A percentile compares a stretch with the other conserved stretches of the same genome.
Evolutionary conservation across 2,113 vertebrate species (phyloP).

Genomic region (Cnemophilus loriae): DNA sequence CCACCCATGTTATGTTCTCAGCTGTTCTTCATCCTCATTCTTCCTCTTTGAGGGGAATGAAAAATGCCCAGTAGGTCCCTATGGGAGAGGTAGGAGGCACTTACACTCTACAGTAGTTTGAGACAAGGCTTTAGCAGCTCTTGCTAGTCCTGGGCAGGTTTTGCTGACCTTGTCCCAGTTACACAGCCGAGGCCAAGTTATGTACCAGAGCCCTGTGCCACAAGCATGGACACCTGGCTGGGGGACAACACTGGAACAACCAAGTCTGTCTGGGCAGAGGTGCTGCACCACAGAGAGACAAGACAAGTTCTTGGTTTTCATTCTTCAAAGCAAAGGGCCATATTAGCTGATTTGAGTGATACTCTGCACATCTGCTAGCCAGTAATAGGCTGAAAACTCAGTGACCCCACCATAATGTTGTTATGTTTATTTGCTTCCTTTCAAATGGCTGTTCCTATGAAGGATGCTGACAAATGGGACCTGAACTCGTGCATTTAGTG

Average conservation of each 20-base stretch:
- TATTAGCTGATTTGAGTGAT: neutral
- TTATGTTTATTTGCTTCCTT: constrained; percentile 56
- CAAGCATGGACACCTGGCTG: too few species aligned
- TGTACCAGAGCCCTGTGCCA: neutral
- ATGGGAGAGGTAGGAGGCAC: neutral
- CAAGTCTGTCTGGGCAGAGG: neutral
- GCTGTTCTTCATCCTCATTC: neutral
- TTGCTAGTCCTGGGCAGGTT: neutral
- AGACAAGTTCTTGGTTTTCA: neutral
- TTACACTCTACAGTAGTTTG: neutral
- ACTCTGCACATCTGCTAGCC: neutral
- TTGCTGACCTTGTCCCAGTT: neutral
- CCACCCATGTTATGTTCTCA: neutral
- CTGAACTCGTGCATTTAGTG: constrained; percentile 20
- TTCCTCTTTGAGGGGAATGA: neutral
- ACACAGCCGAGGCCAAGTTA: fast-evolving
- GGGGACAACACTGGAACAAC: neutral
- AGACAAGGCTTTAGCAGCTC: neutral
- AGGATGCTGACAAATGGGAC: constrained; percentile 31
- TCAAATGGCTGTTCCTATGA: neutral
- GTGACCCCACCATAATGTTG: neutral
- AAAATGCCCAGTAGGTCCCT: neutral
- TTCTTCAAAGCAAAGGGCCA: neutral
- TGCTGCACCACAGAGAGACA: neutral
- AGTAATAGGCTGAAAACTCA: neutral